phyloP scores from a whole-genome alignment of 2,113 vertebrate species.

The Alosa alosa region DNA sequence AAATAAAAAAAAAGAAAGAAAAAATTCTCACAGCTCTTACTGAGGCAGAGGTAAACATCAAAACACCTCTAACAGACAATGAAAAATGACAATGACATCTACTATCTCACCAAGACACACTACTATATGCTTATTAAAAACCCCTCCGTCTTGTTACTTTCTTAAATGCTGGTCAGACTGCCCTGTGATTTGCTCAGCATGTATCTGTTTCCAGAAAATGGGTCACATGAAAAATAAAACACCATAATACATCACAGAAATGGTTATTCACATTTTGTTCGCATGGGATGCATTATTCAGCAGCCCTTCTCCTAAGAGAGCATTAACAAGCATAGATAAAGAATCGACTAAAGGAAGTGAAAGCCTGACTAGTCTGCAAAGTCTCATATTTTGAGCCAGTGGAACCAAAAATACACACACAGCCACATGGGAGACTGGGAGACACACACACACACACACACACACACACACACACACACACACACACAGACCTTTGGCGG shows the following conservation, averaged over 20 bases:
- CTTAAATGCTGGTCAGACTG: neutral
- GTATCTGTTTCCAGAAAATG: constrained; percentile 55
- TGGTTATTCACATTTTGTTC: constrained; percentile 45
- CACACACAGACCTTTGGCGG: constrained; percentile 30
- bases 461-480: neutral
- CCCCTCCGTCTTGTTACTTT: neutral
- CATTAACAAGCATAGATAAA: constrained; percentile 12
- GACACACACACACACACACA: neutral
- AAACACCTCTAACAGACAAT: neutral
- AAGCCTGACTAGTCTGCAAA: neutral
- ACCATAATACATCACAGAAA: constrained; percentile 57
- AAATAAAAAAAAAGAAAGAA: neutral
- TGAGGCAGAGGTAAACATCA: neutral
- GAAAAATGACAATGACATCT: neutral
- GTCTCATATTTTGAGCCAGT: neutral
- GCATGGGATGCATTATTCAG: constrained; percentile 63
- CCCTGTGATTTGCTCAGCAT: constrained; percentile 19
- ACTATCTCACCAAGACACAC: neutral
- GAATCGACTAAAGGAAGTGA: neutral
- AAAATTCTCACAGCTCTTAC: neutral
- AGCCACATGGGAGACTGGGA: neutral
- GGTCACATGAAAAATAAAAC: constrained; percentile 63
- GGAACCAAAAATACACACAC: neutral
- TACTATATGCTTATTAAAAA: neutral
- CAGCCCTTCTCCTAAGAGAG: constrained; percentile 4